Base-by-base conservation (phyloP, 1,140 invertebrate species). In the Halictus rubicundus region DNA sequence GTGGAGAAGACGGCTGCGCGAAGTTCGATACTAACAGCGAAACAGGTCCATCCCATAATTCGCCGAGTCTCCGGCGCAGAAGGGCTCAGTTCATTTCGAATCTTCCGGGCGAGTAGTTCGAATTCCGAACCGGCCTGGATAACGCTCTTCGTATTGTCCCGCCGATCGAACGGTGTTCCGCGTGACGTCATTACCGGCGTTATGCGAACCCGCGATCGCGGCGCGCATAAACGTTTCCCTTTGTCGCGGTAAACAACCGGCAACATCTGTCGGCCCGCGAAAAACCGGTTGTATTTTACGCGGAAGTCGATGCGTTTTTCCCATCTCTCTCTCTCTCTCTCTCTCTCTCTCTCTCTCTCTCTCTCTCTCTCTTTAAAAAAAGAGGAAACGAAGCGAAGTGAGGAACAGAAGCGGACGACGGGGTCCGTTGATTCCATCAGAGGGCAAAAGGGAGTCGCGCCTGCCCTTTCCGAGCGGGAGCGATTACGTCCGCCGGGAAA, bases 401-500 rank as follows among this genome's bases (percentile, higher is more conserved):
- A 1, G 42, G 1, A 54, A 9, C 4, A 19, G 23, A 7, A 19
- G 5, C n/a, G n/a, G n/a, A 71, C 9, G 60, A 68, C 19, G 10
- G 19, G 6, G 21, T 16, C 54, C 42, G 76, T 69, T 39, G 59
- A 77, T 83, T 65, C 54, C 54, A 85, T 79, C 71, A 83, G 82
- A 86, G 59, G 64, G 68, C 74, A 83, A 65, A 57, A 82, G 76
- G 42, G 46, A 80, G 52, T 70, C 52, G 66, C 73, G 59, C 39
- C 39, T 65, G 52, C 54, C 76, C 77, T 79, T 59, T 85, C 52
- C 70, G 63, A 76, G 59, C 65, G 83, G 61, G 61, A 82, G 25
- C 76, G 80, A 86, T 86, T 85, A 80, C 84, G 73, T 68, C 77
- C 68, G 74, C 59, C 57, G 42, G 80, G 64, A 85, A 86, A 86